phyloP scores from a whole-genome alignment of 2,888 invertebrate species.

The Pseudococcus longispinus region DNA sequence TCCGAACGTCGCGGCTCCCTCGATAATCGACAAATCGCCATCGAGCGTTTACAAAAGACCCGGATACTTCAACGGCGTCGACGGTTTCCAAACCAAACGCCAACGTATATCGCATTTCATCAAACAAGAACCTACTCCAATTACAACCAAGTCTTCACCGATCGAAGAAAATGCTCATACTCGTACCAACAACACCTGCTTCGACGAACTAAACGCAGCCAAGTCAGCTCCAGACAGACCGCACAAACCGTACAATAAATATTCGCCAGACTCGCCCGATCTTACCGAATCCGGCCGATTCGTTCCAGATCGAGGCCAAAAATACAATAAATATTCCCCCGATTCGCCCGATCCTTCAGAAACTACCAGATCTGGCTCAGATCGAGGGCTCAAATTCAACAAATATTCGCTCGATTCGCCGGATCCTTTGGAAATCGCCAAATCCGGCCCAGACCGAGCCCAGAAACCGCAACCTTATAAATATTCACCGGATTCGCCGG shows the following conservation, averaged over 20 bases:
- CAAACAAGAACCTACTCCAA: not conserved
- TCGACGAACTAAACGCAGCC: slow-evolving; percentile 24
- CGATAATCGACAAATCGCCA: not conserved
- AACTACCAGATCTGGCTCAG: too few relatives aligned
- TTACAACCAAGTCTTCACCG: not conserved
- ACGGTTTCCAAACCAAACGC: slow-evolving; percentile 74
- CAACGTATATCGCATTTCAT: slow-evolving; percentile 82
- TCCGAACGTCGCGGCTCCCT: slow-evolving; percentile 64
- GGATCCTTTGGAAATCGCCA: too few relatives aligned
- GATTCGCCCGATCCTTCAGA: not conserved
- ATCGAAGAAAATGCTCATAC: slow-evolving; percentile 34
- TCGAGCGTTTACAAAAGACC: slow-evolving; percentile 66
- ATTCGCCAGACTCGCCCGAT: not conserved
- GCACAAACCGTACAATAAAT: not conserved
- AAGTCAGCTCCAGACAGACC: slow-evolving; percentile 9
- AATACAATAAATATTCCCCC: not conserved
- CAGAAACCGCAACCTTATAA: not conserved
- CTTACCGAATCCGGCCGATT: too few relatives aligned
- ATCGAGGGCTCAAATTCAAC: not conserved
- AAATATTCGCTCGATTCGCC: not conserved
- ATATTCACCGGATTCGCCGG: not conserved
- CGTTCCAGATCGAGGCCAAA: too few relatives aligned
- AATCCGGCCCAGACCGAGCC: too few relatives aligned
- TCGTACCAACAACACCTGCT: slow-evolving; percentile 4
- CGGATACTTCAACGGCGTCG: slow-evolving; percentile 69